Evolutionary conservation across 2,113 vertebrate species (phyloP), one percentile per base, ranked within the genome.

Genomic region (Siphamia tubifer): DNA sequence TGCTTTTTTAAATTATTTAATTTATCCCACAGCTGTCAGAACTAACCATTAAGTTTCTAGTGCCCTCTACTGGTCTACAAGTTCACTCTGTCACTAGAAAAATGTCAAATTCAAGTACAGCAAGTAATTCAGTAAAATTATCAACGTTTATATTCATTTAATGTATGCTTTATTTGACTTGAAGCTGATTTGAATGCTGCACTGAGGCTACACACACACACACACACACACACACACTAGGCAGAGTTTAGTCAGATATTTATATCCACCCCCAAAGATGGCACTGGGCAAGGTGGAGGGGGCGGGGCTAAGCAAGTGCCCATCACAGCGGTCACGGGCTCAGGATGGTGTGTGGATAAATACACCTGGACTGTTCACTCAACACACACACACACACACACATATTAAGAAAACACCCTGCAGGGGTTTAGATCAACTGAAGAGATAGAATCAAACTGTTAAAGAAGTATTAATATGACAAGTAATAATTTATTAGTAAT

Each of bases 251-350:
- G 51, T 69, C 32, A 76, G 87, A 84, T 91, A 91, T 91, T 90
- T 89, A 83, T 91, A 90, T 86, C 88, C 81, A 75, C 48, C 70
- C 77, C 88, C 86, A 89, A 91, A 91, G 81, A 91, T 87, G 90
- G 89, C 78, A 54, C 68, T 74, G 56, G 74, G 27, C 56, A 65
- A 74, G 67, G 57, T 62, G 49, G 65, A 11, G 55, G 42, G 57
- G 42, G 4, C 55, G 16, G 6, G 34, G 17, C 17, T 17, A 16
- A 23, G 48, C 11, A 3, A 15, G 39, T 53, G 55, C 74, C 42
- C 66, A 61, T 82, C 57, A 42, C 47, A 54, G 68, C 64, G 69
- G 66, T 23, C 64, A 72, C 64, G 12, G 36, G 49, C 54, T n/a
- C n/a, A n/a, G n/a, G n/a, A n/a, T n/a, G n/a, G n/a, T n/a, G n/a